Base-by-base conservation (phyloP, 2,888 invertebrate genomes). In the Oscheius sp. region DNA sequence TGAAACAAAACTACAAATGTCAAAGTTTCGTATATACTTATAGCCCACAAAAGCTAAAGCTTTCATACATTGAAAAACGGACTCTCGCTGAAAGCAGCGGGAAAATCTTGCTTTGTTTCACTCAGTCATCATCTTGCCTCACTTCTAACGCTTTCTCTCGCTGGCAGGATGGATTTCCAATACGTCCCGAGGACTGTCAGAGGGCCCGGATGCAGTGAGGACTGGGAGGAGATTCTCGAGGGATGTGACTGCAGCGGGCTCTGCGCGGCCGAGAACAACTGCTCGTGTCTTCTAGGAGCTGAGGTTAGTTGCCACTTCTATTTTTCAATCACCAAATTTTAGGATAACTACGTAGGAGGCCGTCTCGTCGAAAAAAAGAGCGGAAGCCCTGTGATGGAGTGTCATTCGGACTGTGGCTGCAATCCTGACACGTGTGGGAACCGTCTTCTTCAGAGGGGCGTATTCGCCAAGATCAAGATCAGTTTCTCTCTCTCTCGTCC, bases 221-320 rank as follows among this genome's bases (percentile, higher is more conserved):
- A 74, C 33, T 76, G 76, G 33, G 77, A 80, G 10, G 80, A 82
- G 55, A 76, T 76, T 11, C 76, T 83, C 51, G 71, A 78, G 32
- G 86, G 86, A 35, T 86, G 86, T 70, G 73, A 78, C 3, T 86
- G 86, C 55, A 76, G 66, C 7, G 73, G 50, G 10, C 75, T 77
- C 37, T 86, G 86, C 66, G 73, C 80, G 2, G 62, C 75, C 9
- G 74, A 65, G 29, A 76, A 35, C 21, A 73, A 73, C 0, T 86
- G 86, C 60, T 71, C 77, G 11, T 85, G 85, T 68, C 65, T 86
- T 59, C 50, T 73, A 10, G 65, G 55, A 11, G 42, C 42, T n/a
- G 73, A 73, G 57, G 73, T 42, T 42, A 3, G 3, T 42, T 42
- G 3, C 3, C 7, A 42, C 0, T 42, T 0, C 7, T 42, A 42